Conservation (phyloP, 1,140 invertebrate species). For the Argopecten irradians region DNA sequence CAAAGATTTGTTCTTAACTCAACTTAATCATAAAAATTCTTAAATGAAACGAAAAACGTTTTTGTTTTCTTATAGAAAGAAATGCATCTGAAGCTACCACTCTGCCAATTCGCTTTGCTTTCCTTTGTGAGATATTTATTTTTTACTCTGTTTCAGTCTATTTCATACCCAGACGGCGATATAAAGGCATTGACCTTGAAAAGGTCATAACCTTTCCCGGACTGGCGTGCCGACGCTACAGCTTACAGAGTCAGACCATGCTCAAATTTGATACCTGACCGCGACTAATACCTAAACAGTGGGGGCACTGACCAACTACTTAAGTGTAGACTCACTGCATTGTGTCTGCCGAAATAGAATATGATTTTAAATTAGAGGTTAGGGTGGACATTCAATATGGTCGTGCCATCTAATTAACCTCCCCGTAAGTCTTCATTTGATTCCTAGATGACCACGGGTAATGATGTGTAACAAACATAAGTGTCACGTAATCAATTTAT, state of each 20-base stretch:
- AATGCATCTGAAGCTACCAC: no score
- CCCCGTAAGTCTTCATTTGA: background rate
- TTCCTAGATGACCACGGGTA: background rate
- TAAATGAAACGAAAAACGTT: no score
- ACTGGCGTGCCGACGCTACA: no score
- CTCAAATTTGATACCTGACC: background rate
- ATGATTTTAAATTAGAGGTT: conserved; percentile 8
- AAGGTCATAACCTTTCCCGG: background rate
- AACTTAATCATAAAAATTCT: no score
- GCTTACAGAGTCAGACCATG: background rate
- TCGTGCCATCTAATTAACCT: background rate
- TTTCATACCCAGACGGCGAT: background rate
- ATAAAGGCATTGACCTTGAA: background rate
- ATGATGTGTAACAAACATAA: background rate
- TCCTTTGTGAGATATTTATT: no score
- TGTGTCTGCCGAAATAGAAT: background rate
- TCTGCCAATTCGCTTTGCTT: no score
- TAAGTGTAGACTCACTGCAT: background rate
- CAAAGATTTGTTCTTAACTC: no score
- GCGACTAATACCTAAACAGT: background rate
- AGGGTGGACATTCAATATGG: background rate
- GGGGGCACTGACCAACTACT: background rate
- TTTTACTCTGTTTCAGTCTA: no score
- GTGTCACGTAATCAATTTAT: background rate
- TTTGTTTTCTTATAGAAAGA: no score